Conservation (phyloP, 2,888 invertebrate species). For the Coremacera marginata region DNA sequence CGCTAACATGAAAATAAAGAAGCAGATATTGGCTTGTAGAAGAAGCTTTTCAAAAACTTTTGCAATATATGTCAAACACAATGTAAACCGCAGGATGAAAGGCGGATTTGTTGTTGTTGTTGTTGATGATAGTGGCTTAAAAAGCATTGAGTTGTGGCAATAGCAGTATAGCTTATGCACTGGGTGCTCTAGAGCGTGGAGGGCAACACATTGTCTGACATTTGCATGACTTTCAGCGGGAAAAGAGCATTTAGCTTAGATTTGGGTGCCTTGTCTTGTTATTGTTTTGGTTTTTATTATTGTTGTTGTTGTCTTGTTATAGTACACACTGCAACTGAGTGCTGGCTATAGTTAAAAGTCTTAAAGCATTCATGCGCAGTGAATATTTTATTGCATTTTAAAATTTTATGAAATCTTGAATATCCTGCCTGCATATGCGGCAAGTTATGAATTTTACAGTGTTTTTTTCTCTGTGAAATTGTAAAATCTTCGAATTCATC, state of each 20-base stretch:
- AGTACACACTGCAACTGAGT: not conserved
- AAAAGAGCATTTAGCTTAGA: not conserved
- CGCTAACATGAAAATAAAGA: slow-evolving; percentile 6
- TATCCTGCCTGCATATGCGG: no score
- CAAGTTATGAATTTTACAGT: no score
- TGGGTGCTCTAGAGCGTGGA: not conserved
- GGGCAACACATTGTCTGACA: not conserved
- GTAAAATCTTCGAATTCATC: no score
- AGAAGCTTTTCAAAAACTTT: slow-evolving; percentile 62
- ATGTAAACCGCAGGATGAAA: slow-evolving; percentile 64
- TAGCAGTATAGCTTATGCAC: not conserved
- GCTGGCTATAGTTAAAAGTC: not conserved
- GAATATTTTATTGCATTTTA: no score
- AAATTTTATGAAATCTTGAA: no score
- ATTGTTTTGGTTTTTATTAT: not conserved
- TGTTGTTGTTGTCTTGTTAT: not conserved
- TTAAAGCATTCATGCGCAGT: no score
- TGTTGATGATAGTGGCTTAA: not conserved
- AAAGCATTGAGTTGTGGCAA: not conserved
- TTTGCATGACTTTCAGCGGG: not conserved
- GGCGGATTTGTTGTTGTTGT: slow-evolving; percentile 31
- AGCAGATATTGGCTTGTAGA: not conserved
- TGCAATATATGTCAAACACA: slow-evolving; percentile 64
- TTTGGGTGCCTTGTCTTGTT: not conserved
- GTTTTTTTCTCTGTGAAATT: no score